phyloP scores from a whole-genome alignment of 2,113 vertebrate species.

The Tragelaphus buxtoni region DNA sequence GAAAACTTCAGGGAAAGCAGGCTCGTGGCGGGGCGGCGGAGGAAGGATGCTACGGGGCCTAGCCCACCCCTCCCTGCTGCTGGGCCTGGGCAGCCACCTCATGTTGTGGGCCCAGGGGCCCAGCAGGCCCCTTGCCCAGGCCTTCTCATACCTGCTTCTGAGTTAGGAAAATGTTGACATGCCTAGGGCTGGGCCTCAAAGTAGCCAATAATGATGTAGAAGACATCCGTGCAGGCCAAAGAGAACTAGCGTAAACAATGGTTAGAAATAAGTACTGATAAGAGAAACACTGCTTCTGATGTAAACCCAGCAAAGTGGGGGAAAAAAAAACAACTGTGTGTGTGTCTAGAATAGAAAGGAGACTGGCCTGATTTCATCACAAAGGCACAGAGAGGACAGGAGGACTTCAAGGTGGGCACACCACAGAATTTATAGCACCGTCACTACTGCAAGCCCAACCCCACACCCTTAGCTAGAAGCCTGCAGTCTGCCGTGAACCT shows the following conservation, averaged over 20 bases:
- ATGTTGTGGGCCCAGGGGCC: neutral
- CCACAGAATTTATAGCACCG: fast-evolving
- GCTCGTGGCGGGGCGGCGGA: fast-evolving
- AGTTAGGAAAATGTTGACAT: neutral
- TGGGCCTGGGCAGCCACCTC: neutral
- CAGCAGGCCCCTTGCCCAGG: neutral
- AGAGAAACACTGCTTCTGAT: neutral
- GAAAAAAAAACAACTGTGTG: fast-evolving
- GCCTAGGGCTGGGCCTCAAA: neutral
- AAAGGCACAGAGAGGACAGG: neutral
- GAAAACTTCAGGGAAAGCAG: neutral
- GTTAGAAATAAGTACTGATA: fast-evolving
- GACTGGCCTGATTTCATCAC: neutral
- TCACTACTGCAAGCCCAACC: neutral
- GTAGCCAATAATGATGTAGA: fast-evolving
- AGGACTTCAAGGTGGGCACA: neutral
- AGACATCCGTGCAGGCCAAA: fast-evolving
- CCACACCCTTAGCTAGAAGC: neutral
- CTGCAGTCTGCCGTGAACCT: fast-evolving
- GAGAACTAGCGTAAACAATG: neutral
- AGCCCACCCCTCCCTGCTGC: neutral
- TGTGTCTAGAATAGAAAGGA: neutral
- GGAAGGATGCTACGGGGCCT: fast-evolving
- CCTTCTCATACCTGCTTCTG: too few species aligned
- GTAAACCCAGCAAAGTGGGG: neutral